Evolutionary conservation across 2,797 vertebrate genomes (phyloP), one percentile per base, ranked within the genome.

Genomic region (Spinus pinus): DNA sequence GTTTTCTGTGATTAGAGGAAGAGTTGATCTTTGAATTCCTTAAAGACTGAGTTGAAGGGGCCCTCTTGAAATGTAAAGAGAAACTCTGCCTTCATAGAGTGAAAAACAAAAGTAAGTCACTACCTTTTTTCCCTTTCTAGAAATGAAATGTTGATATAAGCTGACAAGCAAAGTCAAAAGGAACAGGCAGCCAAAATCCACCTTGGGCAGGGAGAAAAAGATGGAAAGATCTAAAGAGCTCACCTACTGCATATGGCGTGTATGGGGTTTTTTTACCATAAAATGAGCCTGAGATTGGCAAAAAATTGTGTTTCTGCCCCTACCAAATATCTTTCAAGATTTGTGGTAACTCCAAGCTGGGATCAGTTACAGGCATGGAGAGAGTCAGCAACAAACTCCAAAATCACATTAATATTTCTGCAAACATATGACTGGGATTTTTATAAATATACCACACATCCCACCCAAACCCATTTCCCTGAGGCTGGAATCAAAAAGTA

Each of bases 1-100:
- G 72, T 94, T 95, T 92, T 91, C 37, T 74, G 57, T 87, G 81
- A 95, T 88, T 91, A 95, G 44, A 93, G 58, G 75, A 96, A 83
- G 86, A 89, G 50, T 16, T 85, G 71, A 83, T 93, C 69, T 83
- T 91, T 75, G 54, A 93, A 93, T 53, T 89, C 39, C 19, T 78
- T 89, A 56, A 91, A 92, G 54, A 25, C 31, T 66, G 54, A 65
- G 35, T 56, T 78, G 50, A 70, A 27, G 72, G 28, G 75, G 54
- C 39, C 81, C 47, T 91, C n/a, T 66, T 77, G 65, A 83, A 91
- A 78, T 10, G 6, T 78, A 61, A 89, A 83, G 37, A 94, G 65
- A 81, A 94, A 62, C 12, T 69, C 28, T 75, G 11, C 39, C 75
- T 83, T 72, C 54, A 44, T 24, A 16, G 14, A 67, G 10, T 57